Conservation (phyloP, 2,888 invertebrate species). For the Rotaria socialis region DNA sequence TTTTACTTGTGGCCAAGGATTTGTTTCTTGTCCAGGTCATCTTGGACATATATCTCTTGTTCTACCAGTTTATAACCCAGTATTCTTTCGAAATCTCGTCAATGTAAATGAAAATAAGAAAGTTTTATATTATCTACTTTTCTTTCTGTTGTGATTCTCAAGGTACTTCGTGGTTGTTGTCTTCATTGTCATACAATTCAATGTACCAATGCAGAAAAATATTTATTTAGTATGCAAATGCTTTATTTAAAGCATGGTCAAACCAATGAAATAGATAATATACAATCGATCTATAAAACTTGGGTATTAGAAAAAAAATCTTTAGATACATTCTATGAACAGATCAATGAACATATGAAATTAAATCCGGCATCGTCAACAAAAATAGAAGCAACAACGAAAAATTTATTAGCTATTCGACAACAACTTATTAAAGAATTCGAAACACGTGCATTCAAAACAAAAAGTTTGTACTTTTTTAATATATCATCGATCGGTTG, state of each 20-base stretch:
- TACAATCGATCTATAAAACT: background rate
- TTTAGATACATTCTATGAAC: conserved; percentile 32
- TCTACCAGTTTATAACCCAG: conserved; percentile 80
- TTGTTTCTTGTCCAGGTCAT: conserved; percentile 78
- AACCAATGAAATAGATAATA: background rate
- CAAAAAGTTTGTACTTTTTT: background rate
- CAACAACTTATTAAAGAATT: conserved; percentile 27
- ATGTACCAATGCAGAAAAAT: conserved; percentile 18
- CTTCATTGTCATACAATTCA: conserved; percentile 31
- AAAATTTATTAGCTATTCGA: conserved; percentile 1
- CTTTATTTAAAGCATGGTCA: conserved; percentile 8
- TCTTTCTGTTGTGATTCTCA: background rate
- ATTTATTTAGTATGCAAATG: conserved; percentile 34
- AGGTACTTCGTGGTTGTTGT: conserved; percentile 30
- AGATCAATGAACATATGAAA: conserved; percentile 25
- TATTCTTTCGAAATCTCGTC: conserved; percentile 74
- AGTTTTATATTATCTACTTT: background rate
- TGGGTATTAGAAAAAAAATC: conserved; percentile 24
- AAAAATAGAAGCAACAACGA: background rate
- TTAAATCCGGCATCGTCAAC: background rate
- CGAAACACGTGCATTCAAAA: background rate
- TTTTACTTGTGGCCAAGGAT: conserved; percentile 71
- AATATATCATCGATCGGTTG: too few species aligned
- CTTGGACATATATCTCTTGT: conserved; percentile 88
- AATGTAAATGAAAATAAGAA: background rate